Conservation (phyloP, 1,140 invertebrate genomes). For the Eumaeus atala region DNA sequence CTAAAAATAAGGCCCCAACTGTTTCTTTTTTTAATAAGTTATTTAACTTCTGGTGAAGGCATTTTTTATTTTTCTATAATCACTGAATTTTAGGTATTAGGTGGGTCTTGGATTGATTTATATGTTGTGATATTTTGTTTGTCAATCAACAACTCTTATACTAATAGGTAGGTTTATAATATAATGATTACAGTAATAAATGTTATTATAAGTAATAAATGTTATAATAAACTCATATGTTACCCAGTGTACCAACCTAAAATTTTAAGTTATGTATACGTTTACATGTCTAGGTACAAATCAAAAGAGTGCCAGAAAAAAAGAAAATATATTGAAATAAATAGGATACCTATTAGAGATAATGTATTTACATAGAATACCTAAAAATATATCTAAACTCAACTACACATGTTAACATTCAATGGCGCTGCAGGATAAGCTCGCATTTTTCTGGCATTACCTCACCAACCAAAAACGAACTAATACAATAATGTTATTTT, state of each 20-base stretch:
- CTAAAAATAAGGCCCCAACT: not conserved
- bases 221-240: not conserved
- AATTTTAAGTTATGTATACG: not conserved
- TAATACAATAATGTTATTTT: not conserved
- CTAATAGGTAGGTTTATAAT: not conserved
- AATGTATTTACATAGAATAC: not conserved
- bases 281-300: not conserved
- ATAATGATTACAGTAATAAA: not conserved
- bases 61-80: constrained; percentile 1
- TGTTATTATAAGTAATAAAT: not conserved
- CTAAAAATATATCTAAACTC: too few relatives aligned
- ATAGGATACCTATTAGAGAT: not conserved
- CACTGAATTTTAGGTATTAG: not conserved
- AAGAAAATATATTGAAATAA: not conserved
- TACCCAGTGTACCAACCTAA: constrained; percentile 3
- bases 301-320: not conserved
- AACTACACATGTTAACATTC: too few relatives aligned
- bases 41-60: constrained; percentile 3
- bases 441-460: not conserved
- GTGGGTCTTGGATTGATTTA: constrained; percentile 6
- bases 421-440: not conserved
- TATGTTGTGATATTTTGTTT: not conserved
- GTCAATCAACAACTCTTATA: not conserved
- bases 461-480: not conserved
- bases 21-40: not conserved